Conservation (phyloP, 2,888 invertebrate species). For the Brachyptera putata region DNA sequence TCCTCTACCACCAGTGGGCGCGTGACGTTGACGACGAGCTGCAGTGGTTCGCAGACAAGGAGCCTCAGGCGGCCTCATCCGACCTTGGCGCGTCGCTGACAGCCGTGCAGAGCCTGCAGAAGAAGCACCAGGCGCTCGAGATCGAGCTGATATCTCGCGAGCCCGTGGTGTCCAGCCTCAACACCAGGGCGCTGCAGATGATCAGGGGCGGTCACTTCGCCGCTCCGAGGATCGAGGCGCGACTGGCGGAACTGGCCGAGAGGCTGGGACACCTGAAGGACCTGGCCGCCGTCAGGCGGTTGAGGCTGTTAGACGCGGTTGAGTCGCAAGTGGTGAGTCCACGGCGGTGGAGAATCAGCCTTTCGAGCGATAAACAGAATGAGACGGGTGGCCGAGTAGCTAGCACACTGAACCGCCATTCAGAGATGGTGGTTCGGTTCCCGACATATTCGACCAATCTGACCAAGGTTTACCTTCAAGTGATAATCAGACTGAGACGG, state of each 20-base stretch:
- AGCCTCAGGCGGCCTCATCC: slow-evolving; percentile 62
- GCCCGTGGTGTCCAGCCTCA: slow-evolving; percentile 70
- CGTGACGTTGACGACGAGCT: slow-evolving; percentile 91
- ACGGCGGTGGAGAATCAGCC: too few species aligned
- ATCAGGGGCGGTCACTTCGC: slow-evolving; percentile 83
- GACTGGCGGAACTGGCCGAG: slow-evolving; percentile 63
- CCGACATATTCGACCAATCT: too few species aligned
- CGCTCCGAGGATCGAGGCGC: slow-evolving; percentile 63
- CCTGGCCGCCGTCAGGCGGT: slow-evolving; percentile 59
- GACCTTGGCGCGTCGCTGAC: slow-evolving; percentile 64
- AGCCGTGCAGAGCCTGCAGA: slow-evolving; percentile 83
- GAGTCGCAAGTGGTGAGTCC: slow-evolving; percentile 70
- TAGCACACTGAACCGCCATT: too few species aligned
- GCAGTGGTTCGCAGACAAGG: slow-evolving; percentile 82
- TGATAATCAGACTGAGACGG: too few species aligned
- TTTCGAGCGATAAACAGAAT: too few species aligned
- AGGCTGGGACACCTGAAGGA: slow-evolving; percentile 68
- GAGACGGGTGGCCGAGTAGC: too few species aligned
- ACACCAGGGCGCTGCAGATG: slow-evolving; percentile 72
- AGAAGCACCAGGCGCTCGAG: slow-evolving; percentile 90
- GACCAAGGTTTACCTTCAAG: too few species aligned
- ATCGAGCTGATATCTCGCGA: slow-evolving; percentile 85
- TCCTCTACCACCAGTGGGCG: slow-evolving; percentile 81
- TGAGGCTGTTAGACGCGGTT: slow-evolving; percentile 72
- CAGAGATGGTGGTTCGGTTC: too few species aligned